Base-by-base conservation (phyloP, 2,113 vertebrate genomes). In the Salvator merianae region DNA sequence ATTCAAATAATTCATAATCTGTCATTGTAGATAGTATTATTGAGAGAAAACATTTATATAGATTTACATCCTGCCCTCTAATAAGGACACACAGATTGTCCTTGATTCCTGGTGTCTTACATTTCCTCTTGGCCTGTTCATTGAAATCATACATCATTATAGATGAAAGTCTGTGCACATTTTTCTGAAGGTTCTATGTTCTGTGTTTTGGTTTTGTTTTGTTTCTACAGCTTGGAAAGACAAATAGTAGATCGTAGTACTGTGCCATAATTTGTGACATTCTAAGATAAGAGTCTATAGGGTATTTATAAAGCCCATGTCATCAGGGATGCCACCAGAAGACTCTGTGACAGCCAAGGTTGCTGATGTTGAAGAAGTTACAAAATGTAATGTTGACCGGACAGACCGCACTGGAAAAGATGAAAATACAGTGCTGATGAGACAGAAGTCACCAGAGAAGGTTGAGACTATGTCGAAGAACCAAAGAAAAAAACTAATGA, bases 401-500 rank as follows among this genome's bases (percentile, higher is more conserved):
- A 85, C 12, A 7, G 84, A 92, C 87, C 80, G 80, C 63, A 77
- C 77, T 32, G 0, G 84, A 53, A 47, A 88, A n/a, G 70, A 88
- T 84, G 18, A 32, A 59, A 59, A 59, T 59, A 59, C 20, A 3
- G 55, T 18, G 55, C 18, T 59, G 62, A 0, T 59, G 75, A 68
- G 9, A 86, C 14, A 12, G 85, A 93, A 36, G 62, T 47, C 86
- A 81, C 77, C 65, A 75, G 86, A 94, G 83, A 82, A 74, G 38
- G 77, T 72, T 32, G 84, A 93, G 75, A 53, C 87, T 3, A 40
- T 99, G 86, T 99, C 98, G 82, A 99, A 99, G 89, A 95, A 97
- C 59, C 98, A 98, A 73, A 96, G 90, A 92, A 99, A 99, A 92
- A 98, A 97, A 75, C 95, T 98, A 0, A 83, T 98, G 88, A 98